Evolutionary conservation across 2,888 invertebrate species (phyloP).

Genomic region (Ichneumon xanthorius): DNA sequence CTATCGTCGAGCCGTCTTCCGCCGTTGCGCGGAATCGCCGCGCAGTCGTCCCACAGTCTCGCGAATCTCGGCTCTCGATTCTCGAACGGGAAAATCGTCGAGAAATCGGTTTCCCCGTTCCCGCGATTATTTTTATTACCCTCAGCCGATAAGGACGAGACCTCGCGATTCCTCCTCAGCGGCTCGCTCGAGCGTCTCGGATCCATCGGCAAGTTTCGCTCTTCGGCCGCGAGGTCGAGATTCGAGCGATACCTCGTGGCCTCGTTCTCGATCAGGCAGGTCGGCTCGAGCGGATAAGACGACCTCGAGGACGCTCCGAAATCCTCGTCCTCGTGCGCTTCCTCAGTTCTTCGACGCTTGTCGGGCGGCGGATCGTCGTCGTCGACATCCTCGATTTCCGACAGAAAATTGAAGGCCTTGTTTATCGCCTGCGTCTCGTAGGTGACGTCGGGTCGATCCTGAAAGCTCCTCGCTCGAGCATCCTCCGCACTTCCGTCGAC

Average conservation of each 20-base stretch:
- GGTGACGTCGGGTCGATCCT: slow-evolving; percentile 57
- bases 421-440: slow-evolving; percentile 78
- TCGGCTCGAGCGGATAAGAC: slow-evolving; percentile 72
- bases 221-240: slow-evolving; percentile 61
- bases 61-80: slow-evolving; percentile 53
- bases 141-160: slow-evolving; percentile 49
- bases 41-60: slow-evolving; percentile 34
- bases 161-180: slow-evolving; percentile 52
- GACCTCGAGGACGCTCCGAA: slow-evolving; percentile 1
- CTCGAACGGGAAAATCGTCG: slow-evolving; percentile 17
- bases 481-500: slow-evolving; percentile 58
- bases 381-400: slow-evolving; percentile 78
- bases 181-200: slow-evolving; percentile 44
- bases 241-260: slow-evolving; percentile 27
- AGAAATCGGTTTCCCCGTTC: not conserved
- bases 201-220: slow-evolving; percentile 38
- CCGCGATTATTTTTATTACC: not conserved
- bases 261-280: slow-evolving; percentile 63
- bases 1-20: slow-evolving; percentile 36
- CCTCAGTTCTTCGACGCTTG: slow-evolving; percentile 49
- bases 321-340: slow-evolving; percentile 29
- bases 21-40: not conserved
- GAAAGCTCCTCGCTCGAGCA: not conserved
- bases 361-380: slow-evolving; percentile 57
- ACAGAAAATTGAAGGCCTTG: slow-evolving; percentile 81